Base-by-base conservation (phyloP, 2,797 vertebrate species). In the Onychomys leucogaster region DNA sequence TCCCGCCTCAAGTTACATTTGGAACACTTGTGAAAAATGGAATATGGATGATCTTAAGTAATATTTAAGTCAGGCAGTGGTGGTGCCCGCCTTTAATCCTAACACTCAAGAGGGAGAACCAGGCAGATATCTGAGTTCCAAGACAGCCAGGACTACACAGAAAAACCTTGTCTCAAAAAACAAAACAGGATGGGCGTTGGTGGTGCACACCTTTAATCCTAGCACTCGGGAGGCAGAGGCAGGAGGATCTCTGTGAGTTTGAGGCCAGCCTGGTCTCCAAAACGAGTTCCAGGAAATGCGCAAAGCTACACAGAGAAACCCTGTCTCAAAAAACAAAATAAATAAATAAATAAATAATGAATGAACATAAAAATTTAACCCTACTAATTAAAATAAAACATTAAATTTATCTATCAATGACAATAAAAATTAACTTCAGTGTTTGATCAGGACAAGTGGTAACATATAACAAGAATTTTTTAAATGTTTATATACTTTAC, bases 401-500 rank as follows among this genome's bases (percentile, higher is more conserved):
- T 92, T 96, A 96, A 96, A 93, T 92, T 94, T 94, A 80, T 76
- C 87, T 91, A 93, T 91, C 78, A 55, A 71, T 92, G 67, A 63
- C 71, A 95, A 83, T 92, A 92, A 96, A 92, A 97, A 84, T 91
- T 80, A 92, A 96, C 91, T 82, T 57, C 90, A 81, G 78, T 91
- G 84, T 81, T 67, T 76, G 67, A 46, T 83, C 75, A 94, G 80
- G 84, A 94, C 63, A 91, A 95, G 85, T 96, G 92, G 67, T 84
- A 97, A 97, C 89, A 94, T 82, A 49, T 93, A 95, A 95, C 25
- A 85, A 82, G 92, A 85, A 34, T 90, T 97, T 95, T 96, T 12
- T 10, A 95, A 96, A 94, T 95, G 55, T 94, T 94, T 95, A 94
- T 84, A 95, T 95, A 94, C 90, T 96, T 96, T 97, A 96, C 93